phyloP scores from a whole-genome alignment of 2,113 vertebrate genomes.

The Syngnathus scovelli region DNA sequence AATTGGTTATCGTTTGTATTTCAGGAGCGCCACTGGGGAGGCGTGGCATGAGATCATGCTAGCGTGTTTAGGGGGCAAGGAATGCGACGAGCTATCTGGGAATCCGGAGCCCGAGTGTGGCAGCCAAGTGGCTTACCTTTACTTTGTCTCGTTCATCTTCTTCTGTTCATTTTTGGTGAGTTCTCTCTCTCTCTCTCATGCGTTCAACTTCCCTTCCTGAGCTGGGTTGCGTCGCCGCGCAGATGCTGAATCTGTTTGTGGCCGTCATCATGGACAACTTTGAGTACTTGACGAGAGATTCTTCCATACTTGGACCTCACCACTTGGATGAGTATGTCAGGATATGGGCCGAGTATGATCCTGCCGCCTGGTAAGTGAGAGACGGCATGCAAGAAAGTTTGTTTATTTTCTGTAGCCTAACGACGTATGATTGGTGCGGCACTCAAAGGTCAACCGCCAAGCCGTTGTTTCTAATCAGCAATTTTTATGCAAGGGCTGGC shows the following conservation, averaged over 20 bases:
- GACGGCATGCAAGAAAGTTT: neutral
- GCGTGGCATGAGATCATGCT: conserved; percentile 99
- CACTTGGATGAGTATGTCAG: conserved; percentile 98
- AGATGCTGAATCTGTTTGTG: conserved; percentile 99
- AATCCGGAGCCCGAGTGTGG: conserved; percentile 82
- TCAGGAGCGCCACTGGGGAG: conserved; percentile 94
- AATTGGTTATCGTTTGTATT: conserved; percentile 2
- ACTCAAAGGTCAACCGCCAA: conserved; percentile 1
- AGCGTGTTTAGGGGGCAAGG: conserved; percentile 82
- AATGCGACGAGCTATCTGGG: conserved; percentile 75
- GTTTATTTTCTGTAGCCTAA: neutral
- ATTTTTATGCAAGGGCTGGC: neutral
- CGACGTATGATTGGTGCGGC: neutral
- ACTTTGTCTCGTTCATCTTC: conserved; percentile 99
- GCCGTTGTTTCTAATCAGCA: neutral
- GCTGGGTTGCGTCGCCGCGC: neutral
- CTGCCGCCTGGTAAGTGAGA: conserved; percentile 93
- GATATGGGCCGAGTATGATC: conserved; percentile 99
- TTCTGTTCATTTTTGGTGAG: conserved; percentile 98
- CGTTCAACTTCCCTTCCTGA: neutral
- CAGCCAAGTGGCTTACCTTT: conserved; percentile 93
- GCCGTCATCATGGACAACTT: conserved; percentile 99
- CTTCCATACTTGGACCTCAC: conserved; percentile 96
- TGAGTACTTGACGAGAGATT: conserved; percentile 96
- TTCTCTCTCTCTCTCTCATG: neutral